Evolutionary conservation across 2,113 vertebrate genomes (phyloP).

Genomic region (Ptilorrhoa leucosticta): DNA sequence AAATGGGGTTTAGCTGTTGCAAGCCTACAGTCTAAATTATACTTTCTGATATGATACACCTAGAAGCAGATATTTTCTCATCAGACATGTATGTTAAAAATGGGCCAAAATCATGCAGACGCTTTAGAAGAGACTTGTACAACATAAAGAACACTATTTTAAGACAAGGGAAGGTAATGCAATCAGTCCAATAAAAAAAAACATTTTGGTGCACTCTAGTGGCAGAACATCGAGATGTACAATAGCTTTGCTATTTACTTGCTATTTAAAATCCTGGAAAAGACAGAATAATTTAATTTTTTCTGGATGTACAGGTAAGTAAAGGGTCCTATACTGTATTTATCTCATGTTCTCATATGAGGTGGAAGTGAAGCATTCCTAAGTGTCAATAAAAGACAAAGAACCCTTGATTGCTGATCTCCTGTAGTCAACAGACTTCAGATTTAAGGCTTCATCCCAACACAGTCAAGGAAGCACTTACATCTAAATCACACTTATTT

Average conservation of each 20-base stretch:
- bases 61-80: background rate
- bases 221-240: conserved; percentile 31
- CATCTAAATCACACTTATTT: background rate
- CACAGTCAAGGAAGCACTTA: background rate
- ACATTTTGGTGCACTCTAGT: conserved; percentile 78
- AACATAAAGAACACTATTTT: background rate
- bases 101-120: background rate
- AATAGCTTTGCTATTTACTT: background rate
- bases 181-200: conserved; percentile 3
- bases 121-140: background rate
- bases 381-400: background rate
- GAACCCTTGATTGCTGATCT: background rate
- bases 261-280: background rate
- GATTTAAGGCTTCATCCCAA: background rate
- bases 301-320: background rate
- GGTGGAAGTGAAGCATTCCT: background rate
- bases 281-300: background rate
- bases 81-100: background rate
- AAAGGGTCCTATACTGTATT: background rate
- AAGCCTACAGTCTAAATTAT: background rate
- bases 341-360: background rate
- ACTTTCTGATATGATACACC: background rate
- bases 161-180: background rate
- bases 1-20: background rate
- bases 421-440: background rate